A percentile compares a stretch with the other conserved stretches of the same genome.
phyloP scores from a whole-genome alignment of 2,113 vertebrate genomes.

The Rhadina sibilatrix region DNA sequence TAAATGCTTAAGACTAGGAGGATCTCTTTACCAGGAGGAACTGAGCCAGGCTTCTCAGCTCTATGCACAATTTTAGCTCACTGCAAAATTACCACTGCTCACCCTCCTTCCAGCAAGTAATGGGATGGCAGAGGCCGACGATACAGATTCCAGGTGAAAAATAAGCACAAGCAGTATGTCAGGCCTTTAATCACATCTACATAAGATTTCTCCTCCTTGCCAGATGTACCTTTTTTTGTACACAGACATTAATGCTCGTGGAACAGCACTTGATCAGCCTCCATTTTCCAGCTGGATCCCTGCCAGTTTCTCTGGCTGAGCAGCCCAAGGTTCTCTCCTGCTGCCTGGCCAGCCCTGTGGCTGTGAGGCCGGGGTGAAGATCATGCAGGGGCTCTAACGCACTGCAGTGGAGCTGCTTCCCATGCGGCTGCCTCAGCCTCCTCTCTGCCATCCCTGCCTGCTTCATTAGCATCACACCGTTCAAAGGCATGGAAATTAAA shows the following conservation, averaged over 20 bases:
- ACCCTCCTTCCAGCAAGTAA: not conserved
- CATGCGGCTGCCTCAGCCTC: slow-evolving; percentile 58
- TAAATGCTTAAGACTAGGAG: not conserved
- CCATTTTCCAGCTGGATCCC: not conserved
- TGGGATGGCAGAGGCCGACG: not conserved
- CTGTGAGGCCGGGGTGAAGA: not conserved
- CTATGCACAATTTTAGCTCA: not conserved
- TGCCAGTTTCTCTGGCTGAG: not conserved
- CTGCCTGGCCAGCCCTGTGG: not conserved
- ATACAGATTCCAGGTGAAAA: not conserved
- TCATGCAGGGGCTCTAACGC: not conserved
- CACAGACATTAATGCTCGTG: rapidly evolving
- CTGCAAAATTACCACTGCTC: not conserved
- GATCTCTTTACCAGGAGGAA: not conserved
- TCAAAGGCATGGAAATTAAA: slow-evolving; percentile 70
- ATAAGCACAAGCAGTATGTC: not conserved
- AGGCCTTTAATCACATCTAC: not conserved
- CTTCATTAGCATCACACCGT: slow-evolving; percentile 61
- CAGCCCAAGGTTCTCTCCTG: not conserved
- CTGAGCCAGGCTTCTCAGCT: not conserved
- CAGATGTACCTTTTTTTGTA: not conserved
- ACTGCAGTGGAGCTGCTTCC: not conserved
- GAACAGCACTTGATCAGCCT: not conserved
- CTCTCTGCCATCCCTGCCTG: slow-evolving; percentile 49
- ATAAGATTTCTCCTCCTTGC: not conserved